Percentiles rank a stretch among this genome's conserved stretches.
These are phyloP conservation scores for Sigmodon hispidus DNA, from an alignment of 2,113 vertebrate genomes.

Conservation along the genomic window DNA sequence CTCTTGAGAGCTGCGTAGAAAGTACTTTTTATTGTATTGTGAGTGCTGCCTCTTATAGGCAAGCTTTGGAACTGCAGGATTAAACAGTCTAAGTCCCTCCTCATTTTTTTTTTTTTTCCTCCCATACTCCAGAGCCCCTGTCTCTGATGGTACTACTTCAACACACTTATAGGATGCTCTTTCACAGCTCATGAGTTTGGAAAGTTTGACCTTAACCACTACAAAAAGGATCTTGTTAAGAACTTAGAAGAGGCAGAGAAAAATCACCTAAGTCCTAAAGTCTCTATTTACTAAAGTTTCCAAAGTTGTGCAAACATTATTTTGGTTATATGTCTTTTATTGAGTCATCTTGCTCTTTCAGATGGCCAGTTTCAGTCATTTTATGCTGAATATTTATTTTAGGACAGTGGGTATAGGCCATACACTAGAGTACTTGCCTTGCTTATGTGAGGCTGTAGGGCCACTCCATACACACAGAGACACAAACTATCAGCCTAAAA, in stretches of 20 bases:
- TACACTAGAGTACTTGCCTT: neutral
- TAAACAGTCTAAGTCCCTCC: neutral
- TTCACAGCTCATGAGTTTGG: neutral
- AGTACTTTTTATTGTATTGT: neutral
- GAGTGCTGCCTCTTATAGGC: conserved; percentile 51
- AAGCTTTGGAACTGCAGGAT: neutral
- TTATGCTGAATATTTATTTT: neutral
- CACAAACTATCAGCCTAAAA: neutral
- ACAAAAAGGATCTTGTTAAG: neutral
- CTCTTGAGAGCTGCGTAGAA: neutral
- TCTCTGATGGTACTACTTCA: neutral
- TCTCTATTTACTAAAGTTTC: neutral
- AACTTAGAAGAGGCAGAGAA: neutral
- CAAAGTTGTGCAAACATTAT: neutral
- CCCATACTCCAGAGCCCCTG: neutral
- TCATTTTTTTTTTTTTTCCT: neutral
- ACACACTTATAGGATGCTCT: rapidly evolving
- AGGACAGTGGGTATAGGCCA: neutral
- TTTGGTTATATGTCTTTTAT: neutral
- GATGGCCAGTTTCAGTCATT: neutral
- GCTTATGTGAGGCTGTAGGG: neutral
- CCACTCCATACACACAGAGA: neutral
- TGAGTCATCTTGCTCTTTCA: neutral
- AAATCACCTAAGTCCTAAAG: neutral
- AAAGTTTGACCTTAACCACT: neutral